Evolutionary conservation across 2,797 vertebrate genomes (phyloP).

Genomic region (Pangasius sanitwongsei): DNA sequence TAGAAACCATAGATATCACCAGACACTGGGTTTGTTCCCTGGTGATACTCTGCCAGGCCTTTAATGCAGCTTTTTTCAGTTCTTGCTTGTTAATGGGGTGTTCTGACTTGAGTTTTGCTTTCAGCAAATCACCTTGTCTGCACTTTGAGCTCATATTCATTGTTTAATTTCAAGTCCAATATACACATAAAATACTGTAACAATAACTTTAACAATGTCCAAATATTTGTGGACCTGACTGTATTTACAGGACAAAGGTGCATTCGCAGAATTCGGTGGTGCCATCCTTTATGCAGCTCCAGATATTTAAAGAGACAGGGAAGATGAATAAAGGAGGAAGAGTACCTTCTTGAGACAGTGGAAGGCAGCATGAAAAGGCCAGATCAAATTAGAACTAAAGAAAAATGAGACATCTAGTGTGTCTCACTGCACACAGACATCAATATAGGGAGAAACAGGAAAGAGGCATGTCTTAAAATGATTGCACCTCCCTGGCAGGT

Average conservation of each 20-base stretch:
- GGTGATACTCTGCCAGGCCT: background rate
- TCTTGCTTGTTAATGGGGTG: no score
- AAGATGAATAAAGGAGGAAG: background rate
- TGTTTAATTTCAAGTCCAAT: background rate
- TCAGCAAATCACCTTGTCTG: background rate
- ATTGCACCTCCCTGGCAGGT: conserved; percentile 37
- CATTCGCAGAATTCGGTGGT: background rate
- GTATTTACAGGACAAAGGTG: background rate
- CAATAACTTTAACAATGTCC: background rate
- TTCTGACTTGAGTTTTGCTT: background rate
- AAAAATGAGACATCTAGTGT: background rate
- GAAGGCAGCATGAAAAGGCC: background rate
- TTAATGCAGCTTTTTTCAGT: background rate
- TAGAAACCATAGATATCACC: background rate
- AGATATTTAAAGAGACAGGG: background rate
- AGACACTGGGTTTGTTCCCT: background rate
- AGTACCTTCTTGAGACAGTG: background rate
- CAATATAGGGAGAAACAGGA: conserved; percentile 15
- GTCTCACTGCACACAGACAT: background rate
- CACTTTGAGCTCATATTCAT: background rate
- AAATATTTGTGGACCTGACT: background rate
- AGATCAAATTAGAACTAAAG: background rate
- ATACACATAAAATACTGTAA: background rate
- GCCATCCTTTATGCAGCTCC: background rate
- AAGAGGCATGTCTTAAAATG: conserved; percentile 29